Base-by-base conservation (phyloP, 2,113 vertebrate species). In the Mormoops blainvillei region DNA sequence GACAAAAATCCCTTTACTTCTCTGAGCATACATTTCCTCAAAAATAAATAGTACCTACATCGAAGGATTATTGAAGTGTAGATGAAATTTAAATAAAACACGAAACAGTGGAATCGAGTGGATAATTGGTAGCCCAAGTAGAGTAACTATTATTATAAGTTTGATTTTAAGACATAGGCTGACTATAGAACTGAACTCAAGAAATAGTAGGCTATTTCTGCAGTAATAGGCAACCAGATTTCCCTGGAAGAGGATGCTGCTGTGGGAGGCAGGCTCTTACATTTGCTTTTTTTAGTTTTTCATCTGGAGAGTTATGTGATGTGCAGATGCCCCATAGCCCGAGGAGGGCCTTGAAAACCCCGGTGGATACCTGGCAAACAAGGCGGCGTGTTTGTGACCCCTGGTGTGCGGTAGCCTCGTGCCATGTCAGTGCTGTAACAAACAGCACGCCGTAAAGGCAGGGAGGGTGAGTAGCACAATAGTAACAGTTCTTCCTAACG, bases 131-230 rank as follows among this genome's bases (percentile, higher is more conserved):
- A 22, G 14, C 26, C 85, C 50, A 74, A 68, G 54, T 54, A 41
- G 3, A 84, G 26, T 70, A 74, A 31, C 45, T 86, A 36, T 58
- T 77, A 45, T 65, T n/a, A 36, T 24, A 71, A 14, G 88, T 38
- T 88, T 85, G n/a, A 86, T 8, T 70, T 76, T 6, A 78, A 95
- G 70, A 28, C 68, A 36, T 26, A 89, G 26, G 22, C 10, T n/a
- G 58, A 73, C 78, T 80, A 65, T 5, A 41, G 38, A 68, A 67
- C 28, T 94, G 41, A 81, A 86, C 9, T 89, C 22, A 85, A 82
- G 73, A n/a, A 85, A 88, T 58, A 95, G 90, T 80, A 50, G 91
- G 76, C 28, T 61, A 38, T 77, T 94, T 95, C 38, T 90, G 45
- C 22, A 48, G 70, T 73, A 76, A 81, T 43, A 91, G 56, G 19